These are phyloP conservation scores for Mesopsocus fuscifrons DNA, from an alignment of 2,888 invertebrate genomes.

Conservation along the genomic window DNA sequence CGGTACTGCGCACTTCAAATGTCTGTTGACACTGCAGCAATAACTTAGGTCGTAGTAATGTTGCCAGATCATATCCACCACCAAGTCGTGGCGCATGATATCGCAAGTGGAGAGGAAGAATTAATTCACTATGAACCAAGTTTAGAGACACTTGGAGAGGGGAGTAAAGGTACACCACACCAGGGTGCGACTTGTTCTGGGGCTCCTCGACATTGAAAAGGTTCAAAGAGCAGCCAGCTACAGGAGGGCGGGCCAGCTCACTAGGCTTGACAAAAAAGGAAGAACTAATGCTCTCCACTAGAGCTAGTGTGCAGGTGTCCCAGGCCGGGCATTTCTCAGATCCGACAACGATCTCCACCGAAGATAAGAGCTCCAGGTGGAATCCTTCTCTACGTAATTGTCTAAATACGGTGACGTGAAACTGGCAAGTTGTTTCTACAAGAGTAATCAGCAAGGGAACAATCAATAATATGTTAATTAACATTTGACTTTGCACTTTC, in stretches of 20 bases:
- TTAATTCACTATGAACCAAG: constrained; percentile 1
- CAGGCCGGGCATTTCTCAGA: background rate
- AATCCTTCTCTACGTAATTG: constrained; percentile 4
- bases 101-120: background rate
- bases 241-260: background rate
- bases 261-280: constrained; percentile 3
- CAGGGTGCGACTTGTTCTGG: background rate
- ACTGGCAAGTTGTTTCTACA: too few relatives aligned
- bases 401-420: background rate
- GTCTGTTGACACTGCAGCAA: background rate
- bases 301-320: background rate
- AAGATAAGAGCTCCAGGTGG: background rate
- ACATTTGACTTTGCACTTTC: too few relatives aligned
- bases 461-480: too few relatives aligned
- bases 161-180: background rate
- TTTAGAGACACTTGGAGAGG: background rate
- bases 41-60: background rate
- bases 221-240: background rate
- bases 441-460: too few relatives aligned
- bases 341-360: background rate
- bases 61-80: background rate
- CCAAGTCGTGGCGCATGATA: background rate
- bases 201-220: background rate
- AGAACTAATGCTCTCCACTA: background rate
- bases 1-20: background rate